phyloP scores from a whole-genome alignment of 2,113 vertebrate genomes.

The Heteronetta atricapilla region DNA sequence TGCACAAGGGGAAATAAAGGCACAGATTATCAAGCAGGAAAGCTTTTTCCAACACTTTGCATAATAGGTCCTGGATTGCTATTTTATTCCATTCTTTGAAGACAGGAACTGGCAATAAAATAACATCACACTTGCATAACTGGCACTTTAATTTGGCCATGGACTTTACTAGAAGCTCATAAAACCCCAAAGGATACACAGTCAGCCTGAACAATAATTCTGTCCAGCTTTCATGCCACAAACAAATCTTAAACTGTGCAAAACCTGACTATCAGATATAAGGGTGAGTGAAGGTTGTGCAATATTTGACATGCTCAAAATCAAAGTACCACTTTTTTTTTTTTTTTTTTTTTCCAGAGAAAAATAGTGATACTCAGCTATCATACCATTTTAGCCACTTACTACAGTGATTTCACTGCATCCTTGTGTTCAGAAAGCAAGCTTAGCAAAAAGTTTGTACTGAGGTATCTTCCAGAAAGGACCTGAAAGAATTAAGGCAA shows the following conservation, averaged over 20 bases:
- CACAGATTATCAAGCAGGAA: background rate
- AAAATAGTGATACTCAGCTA: background rate
- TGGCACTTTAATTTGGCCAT: background rate
- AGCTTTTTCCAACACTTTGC: background rate
- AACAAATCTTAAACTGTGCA: background rate
- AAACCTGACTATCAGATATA: background rate
- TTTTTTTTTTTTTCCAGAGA: background rate
- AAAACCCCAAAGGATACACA: background rate
- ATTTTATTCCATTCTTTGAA: background rate
- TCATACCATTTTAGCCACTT: background rate
- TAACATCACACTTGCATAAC: background rate
- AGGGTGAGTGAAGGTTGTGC: background rate
- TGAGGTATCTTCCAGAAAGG: background rate
- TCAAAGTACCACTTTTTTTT: background rate
- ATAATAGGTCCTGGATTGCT: background rate
- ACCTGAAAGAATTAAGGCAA: constrained; percentile 7
- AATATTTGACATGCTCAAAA: background rate
- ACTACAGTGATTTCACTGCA: background rate
- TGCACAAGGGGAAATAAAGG: background rate
- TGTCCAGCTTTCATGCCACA: background rate
- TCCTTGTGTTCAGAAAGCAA: background rate
- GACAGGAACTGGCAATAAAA: background rate
- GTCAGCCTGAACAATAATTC: background rate
- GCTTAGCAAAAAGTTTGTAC: background rate
- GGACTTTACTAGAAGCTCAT: background rate